Conservation (phyloP, 2,113 vertebrate species). For the human region GRCh38 chr18:6599001-6599500, state of each 20-base stretch:
- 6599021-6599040: neutral
- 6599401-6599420: neutral
- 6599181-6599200: conserved; percentile 5
- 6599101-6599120: neutral
- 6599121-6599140: neutral
- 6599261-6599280: neutral
- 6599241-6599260: neutral
- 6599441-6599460: neutral
- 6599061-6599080: neutral
- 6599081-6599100: neutral
- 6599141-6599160: neutral
- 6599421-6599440: neutral
- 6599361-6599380: neutral
- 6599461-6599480: neutral
- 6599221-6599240: neutral
- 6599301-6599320: neutral
- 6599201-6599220: neutral
- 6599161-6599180: neutral
- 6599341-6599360: neutral
- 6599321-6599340: neutral
- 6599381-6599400: neutral
- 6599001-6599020: neutral
- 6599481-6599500: neutral
- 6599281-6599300: neutral
- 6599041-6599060: rapidly evolving